Evolutionary conservation across 2,113 vertebrate genomes (phyloP), one percentile per base, ranked within the genome.

Genomic region (Vicugna pacos): DNA sequence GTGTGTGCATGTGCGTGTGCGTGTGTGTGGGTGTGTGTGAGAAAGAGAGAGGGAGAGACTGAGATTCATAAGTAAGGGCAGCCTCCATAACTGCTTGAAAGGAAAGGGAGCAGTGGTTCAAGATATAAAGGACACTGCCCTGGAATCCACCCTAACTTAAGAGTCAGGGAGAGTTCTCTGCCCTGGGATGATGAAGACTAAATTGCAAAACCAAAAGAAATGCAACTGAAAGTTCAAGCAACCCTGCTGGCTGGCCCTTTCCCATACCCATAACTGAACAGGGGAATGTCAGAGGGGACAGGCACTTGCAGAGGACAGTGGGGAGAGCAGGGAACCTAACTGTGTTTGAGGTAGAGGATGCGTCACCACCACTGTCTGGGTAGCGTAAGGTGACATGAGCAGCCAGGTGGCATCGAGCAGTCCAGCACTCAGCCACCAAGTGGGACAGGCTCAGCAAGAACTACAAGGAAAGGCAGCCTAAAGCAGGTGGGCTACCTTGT

Each of bases 151-250:
- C 12, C 38, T 89, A 72, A 93, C 5, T 0, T 72, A 76, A 69
- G 38, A 38, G 5, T 58, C 69, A 32, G n/a, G 35, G 50, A 84
- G 48, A 46, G 62, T 42, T 24, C 38, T 85, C 46, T 81, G 42
- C 32, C 20, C 83, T 48, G 6, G 58, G 15, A 94, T 56, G 77
- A 85, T 64, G 42, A 60, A 56, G 30, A 54, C 13, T 28, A 54
- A 89, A 46, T 56, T n/a, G 46, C 30, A 69, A 80, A 92, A 81
- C 77, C 26, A 15, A 86, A 92, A 92, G 54, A 75, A 80, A 91
- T 26, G 30, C 32, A 50, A 52, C 13, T 28, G 14, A 89, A 58
- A 16, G 7, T 70, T 76, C 72, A 30, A 81, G 52, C 10, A 75
- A 30, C 10, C 52, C 32, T 75, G 26, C n/a, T 22, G 62, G 62